Base-by-base conservation (phyloP, 2,888 invertebrate genomes). In the Lapara coniferarum region DNA sequence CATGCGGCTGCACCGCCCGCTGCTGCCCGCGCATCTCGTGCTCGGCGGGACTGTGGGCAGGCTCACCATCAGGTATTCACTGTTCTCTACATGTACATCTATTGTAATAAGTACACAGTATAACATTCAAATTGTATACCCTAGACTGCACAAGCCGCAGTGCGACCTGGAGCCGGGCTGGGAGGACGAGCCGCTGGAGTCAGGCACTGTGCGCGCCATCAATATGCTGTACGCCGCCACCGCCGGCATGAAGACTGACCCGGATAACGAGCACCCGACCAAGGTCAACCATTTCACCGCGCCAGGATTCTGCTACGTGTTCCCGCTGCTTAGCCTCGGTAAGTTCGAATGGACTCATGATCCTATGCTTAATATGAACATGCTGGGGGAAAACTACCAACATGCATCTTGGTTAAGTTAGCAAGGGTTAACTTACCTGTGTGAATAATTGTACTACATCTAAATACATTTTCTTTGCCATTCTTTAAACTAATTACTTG, bases 281-380 rank as follows among this genome's bases (percentile, higher is more conserved):
- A 85, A 72, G 49, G 25, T 59, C n/a, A 76, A 73, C 76, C 87
- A 92, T 78, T 94, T 97, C 77, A 94, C 95, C 0, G 96, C 96
- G 0, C 96, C 98, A 1, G 96, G 96, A 0, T 98, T 98, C 90
- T 96, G 97, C 78, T 98, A 97, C 83, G 94, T 95, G 13, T 98
- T 98, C 87, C 96, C 97, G 14, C 94, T 98, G 77, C 87, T 98
- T 6, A 96, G 95, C 78, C 92, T 95, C 69, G 95, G 96, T 75
- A 69, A 73, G 59, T 63, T 4, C 8, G 5, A 37, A 37, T 37
- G 37, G 37, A 37, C 0, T 37, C 8, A 8, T 5, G 8, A 37
- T 6, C 37, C 25, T 25, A 25, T 7, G 37, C 8, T 7, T 37
- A 37, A 37, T 37, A 5, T 37, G 37, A 37, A 7, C 5, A 37